Base-by-base conservation (phyloP, 2,888 invertebrate species). In the Apantesis nais region DNA sequence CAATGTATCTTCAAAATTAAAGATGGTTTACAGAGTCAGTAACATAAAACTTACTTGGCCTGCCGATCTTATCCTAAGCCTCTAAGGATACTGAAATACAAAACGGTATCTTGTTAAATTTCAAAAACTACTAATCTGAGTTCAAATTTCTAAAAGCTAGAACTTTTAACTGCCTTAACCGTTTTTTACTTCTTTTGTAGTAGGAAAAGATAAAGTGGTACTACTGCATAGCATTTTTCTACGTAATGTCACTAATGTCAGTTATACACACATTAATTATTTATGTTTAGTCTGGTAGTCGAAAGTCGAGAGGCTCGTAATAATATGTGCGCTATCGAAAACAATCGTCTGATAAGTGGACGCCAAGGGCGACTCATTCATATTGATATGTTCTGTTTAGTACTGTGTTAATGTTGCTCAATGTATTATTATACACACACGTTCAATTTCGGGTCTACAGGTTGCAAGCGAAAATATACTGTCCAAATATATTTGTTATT, bases 261-360 rank as follows among this genome's bases (percentile, higher is more conserved):
- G 86, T 88, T 85, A 85, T 78, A 78, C 78, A 82, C 85, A 87
- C 88, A 87, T 90, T 85, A 87, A 86, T 89, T 87, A 86, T 89
- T 88, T 85, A 83, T 83, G 81, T 86, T 85, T 84, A 79, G 81
- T 78, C 73, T 85, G 80, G 89, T 88, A 88, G 90, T 89, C 82
- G 83, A 85, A 85, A 86, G 83, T 89, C 75, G 77, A 86, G 87
- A 85, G 87, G 86, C 78, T 79, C 80, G 86, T 88, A 88, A 89
- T 90, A 88, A 87, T 85, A 87, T 86, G 86, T 86, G 85, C 83
- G 83, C 85, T 85, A 88, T 90, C 86, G 87, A 88, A 90, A 90
- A 91, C 91, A 90, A 91, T 89, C 88, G 86, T 78, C 77, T 78
- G 83, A 86, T 88, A 87, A 90, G 90, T 90, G 88, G 89, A 83